Evolutionary conservation across 2,888 invertebrate species (phyloP), one percentile per base, ranked within the genome.

Genomic region (Drosophila stalkeri): DNA sequence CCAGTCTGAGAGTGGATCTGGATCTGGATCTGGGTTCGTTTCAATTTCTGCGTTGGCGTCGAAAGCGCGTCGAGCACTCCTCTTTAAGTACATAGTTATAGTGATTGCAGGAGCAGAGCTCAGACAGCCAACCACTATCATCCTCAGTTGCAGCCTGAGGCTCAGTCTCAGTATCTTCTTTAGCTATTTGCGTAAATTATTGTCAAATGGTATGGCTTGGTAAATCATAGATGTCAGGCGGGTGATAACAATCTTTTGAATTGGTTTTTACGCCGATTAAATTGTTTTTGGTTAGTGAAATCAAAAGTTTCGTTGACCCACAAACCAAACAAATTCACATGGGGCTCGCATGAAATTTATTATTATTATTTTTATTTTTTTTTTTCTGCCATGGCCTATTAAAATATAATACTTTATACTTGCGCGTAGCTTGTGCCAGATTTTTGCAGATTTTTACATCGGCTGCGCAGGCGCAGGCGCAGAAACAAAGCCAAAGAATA

Each of bases 131-230:
- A 8, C 54, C 72, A 49, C 67, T 39, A 64, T 67, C 72, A 69
- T 23, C 39, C 49, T 33, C 55, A 66, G 46, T 49, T 47, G 55
- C 62, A 66, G 12, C 23, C 14, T 60, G 5, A 18, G 3, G 9
- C 18, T 43, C 18, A 18, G 2, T 9, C 37, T 14, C 9, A 14
- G 56, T 71, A 64, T 75, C 81, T 88, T 84, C 82, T 86, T 81
- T 80, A 79, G 90, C 86, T 76, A 90, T 90, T 90, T 90, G 82
- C 80, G 81, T 87, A 90, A 90, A 89, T 89, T 90, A 90, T 83
- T 90, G 83, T 86, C 86, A 88, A 86, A 89, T 86, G 90, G 57
- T 39, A 43, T 49, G 74, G 61, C 72, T 76, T 59, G 74, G 72
- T 87, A 86, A 86, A 80, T 89, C 90, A 88, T 73, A 81, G 76